phyloP scores from a whole-genome alignment of 2,113 vertebrate genomes.

The Microcebus tavaratra region DNA sequence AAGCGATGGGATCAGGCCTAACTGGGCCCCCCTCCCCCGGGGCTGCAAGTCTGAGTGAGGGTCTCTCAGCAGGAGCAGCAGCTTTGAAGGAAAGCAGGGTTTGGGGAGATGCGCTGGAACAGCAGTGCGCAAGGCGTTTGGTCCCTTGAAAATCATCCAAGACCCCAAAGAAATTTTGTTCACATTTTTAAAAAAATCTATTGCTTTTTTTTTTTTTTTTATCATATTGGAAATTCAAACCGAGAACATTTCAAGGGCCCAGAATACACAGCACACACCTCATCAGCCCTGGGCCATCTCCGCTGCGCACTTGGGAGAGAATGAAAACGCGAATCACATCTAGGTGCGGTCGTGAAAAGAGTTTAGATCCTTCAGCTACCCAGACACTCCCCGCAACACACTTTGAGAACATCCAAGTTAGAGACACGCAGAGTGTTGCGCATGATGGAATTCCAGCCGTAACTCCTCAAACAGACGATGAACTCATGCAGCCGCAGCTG shows the following conservation, averaged over 20 bases:
- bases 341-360: neutral
- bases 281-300: neutral
- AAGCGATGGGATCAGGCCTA: neutral
- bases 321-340: neutral
- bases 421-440: no score
- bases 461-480: neutral
- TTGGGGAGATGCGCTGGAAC: neutral
- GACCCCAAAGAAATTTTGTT: neutral
- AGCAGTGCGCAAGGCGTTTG: neutral
- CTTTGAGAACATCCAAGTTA: neutral
- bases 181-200: neutral
- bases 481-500: no score
- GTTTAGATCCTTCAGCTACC: neutral
- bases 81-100: neutral
- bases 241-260: neutral
- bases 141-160: neutral
- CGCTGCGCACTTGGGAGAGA: no score
- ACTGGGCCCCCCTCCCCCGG: neutral
- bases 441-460: neutral
- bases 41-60: neutral
- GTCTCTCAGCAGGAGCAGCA: neutral
- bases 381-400: neutral
- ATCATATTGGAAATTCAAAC: constrained; percentile 1
- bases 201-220: neutral
- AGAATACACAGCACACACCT: neutral